phyloP scores from a whole-genome alignment of 2,888 invertebrate genomes.

The Dendrolimus pini region DNA sequence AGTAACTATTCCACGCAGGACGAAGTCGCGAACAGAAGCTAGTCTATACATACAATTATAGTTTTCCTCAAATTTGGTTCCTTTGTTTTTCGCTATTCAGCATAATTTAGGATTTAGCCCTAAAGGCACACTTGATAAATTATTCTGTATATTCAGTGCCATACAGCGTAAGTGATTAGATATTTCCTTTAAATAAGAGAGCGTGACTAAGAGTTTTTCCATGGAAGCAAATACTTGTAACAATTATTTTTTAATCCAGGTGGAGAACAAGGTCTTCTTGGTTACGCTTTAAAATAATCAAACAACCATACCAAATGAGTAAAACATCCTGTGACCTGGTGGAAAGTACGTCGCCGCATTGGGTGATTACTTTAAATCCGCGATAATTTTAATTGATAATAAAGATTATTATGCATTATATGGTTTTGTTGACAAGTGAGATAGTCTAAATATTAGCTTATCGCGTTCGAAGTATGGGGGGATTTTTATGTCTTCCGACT shows the following conservation, averaged over 20 bases:
- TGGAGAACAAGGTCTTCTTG: too few species aligned
- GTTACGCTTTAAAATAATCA: too few species aligned
- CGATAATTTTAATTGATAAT: not conserved
- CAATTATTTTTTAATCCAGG: too few species aligned
- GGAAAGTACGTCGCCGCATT: not conserved
- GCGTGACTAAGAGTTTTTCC: too few species aligned
- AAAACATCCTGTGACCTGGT: constrained; percentile 27
- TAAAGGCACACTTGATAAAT: constrained; percentile 1
- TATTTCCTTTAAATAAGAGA: too few species aligned
- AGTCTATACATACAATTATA: constrained; percentile 1
- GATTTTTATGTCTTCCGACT: not conserved
- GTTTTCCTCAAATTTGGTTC: too few species aligned
- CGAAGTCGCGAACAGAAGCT: too few species aligned
- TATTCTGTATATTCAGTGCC: too few species aligned
- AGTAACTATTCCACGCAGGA: too few species aligned
- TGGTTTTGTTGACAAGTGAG: not conserved
- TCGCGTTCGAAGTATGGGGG: not conserved
- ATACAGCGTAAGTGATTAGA: too few species aligned
- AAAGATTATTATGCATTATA: not conserved
- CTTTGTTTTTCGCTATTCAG: not conserved
- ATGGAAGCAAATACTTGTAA: too few species aligned
- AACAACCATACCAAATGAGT: not conserved
- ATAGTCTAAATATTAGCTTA: not conserved
- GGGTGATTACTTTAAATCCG: not conserved
- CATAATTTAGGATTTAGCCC: not conserved